A percentile compares a stretch with the other conserved stretches of the same genome.
These are phyloP conservation scores for Aphelinus certus DNA, from an alignment of 1,140 invertebrate genomes.

Conservation along the genomic window DNA sequence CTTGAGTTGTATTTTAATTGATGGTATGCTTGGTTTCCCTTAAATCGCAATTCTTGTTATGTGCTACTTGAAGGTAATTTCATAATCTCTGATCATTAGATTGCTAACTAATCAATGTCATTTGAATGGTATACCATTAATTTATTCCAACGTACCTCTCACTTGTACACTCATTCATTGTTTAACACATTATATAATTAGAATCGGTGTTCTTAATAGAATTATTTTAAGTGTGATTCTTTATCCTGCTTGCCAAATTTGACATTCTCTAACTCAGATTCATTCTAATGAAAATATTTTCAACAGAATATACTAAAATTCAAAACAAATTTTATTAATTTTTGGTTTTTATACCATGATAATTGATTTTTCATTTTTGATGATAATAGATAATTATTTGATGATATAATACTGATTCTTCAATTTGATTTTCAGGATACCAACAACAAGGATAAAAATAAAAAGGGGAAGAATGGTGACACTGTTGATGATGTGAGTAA, in stretches of 20 bases:
- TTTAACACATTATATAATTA: no score
- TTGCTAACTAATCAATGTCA: no score
- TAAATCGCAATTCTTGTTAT: not conserved
- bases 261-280: no score
- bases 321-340: no score
- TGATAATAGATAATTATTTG: not conserved
- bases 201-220: no score
- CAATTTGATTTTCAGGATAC: slow-evolving; percentile 24
- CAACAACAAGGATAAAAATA: slow-evolving; percentile 34
- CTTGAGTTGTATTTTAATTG: not conserved
- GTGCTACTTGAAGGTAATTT: not conserved
- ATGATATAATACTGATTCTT: not conserved
- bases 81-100: not conserved
- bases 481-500: slow-evolving; percentile 31
- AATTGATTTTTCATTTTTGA: not conserved
- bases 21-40: not conserved
- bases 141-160: no score
- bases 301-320: no score
- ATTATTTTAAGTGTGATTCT: no score
- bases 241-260: no score
- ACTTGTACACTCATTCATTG: no score
- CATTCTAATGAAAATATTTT: no score
- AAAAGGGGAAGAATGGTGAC: slow-evolving; percentile 35
- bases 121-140: no score
- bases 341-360: not conserved